phyloP scores from a whole-genome alignment of 2,113 vertebrate genomes.

The Mastomys coucha region DNA sequence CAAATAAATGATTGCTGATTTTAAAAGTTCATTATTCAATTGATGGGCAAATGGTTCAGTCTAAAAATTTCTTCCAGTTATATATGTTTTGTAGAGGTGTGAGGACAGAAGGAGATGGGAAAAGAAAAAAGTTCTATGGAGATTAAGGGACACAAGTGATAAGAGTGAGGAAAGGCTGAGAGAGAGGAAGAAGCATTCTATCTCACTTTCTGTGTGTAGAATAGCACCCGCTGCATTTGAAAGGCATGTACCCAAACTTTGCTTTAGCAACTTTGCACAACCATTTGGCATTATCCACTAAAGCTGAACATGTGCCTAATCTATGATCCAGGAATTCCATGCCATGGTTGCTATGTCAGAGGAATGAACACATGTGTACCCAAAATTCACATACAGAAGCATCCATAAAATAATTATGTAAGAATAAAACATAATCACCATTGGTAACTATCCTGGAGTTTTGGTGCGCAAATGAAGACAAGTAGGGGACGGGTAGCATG shows the following conservation, averaged over 20 bases:
- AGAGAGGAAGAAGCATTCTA: background rate
- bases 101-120: background rate
- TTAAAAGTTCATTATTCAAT: background rate
- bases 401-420: background rate
- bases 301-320: background rate
- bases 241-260: background rate
- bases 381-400: no score
- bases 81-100: background rate
- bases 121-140: no score
- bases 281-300: background rate
- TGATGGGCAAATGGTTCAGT: background rate
- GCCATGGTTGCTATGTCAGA: background rate
- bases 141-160: background rate
- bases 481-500: background rate
- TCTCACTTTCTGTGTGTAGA: background rate
- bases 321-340: background rate
- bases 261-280: background rate
- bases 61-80: background rate
- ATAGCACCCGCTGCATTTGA: background rate
- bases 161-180: no score
- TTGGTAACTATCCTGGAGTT: background rate
- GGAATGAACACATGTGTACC: background rate
- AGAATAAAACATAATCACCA: background rate
- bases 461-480: background rate
- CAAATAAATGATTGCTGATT: conserved; percentile 75